phyloP scores from a whole-genome alignment of 2,888 invertebrate genomes.

The Linnaemya tessellans region DNA sequence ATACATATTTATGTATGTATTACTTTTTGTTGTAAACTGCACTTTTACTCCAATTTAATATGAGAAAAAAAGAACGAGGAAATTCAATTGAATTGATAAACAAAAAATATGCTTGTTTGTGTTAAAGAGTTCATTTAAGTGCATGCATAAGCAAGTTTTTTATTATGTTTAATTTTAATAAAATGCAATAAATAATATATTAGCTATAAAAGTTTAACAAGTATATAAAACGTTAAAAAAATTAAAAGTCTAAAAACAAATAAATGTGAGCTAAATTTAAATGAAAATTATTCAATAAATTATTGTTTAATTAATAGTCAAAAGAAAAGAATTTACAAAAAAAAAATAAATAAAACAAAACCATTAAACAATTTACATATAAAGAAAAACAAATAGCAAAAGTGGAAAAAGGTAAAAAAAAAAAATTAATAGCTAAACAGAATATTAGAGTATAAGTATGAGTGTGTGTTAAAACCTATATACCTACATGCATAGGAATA shows the following conservation, averaged over 20 bases:
- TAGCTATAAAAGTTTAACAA: not conserved
- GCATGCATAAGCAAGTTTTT: slow-evolving; percentile 28
- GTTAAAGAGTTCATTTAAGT: slow-evolving; percentile 36
- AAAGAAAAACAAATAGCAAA: not conserved
- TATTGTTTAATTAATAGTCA: too few species aligned
- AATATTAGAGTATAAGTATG: too few species aligned
- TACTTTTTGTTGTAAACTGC: slow-evolving; percentile 10
- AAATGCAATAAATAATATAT: not conserved
- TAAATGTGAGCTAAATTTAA: not conserved
- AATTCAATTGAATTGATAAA: slow-evolving; percentile 43
- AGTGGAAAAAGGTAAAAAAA: not conserved
- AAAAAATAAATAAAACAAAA: not conserved
- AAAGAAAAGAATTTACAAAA: not conserved
- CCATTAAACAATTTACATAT: not conserved
- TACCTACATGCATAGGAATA: not conserved
- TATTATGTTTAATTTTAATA: not conserved
- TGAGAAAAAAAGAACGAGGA: slow-evolving; percentile 15
- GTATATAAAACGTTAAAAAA: slow-evolving; percentile 1
- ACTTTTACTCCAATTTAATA: slow-evolving; percentile 30
- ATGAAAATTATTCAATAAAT: too few species aligned
- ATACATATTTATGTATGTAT: too few species aligned
- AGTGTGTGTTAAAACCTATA: too few species aligned
- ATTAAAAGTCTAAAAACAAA: not conserved
- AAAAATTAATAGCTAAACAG: not conserved
- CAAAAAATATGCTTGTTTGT: not conserved